Evolutionary conservation across 2,113 vertebrate species (phyloP), one percentile per base, ranked within the genome.

Genomic region (Pterocles burchelli): DNA sequence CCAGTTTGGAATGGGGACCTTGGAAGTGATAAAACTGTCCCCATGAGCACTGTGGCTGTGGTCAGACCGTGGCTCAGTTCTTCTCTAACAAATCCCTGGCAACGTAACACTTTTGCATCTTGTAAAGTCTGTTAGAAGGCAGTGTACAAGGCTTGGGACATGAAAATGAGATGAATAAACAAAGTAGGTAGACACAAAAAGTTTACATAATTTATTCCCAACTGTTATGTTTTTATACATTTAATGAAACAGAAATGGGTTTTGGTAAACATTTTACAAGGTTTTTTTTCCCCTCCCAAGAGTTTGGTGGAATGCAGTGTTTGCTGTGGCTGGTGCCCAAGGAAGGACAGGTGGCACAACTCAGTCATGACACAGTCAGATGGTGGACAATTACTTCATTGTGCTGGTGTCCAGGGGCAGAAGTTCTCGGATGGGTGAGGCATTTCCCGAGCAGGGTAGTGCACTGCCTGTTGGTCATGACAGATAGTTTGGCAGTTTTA

Each of bases 401-500:
- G 58, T 76, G 36, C 67, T 2, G 5, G 36, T 75, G 24, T 29
- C 41, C 55, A 51, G 81, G 36, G 46, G 36, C 79, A 77, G 90
- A 77, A 73, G 59, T 33, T 74, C 73, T 89, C 10, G 5, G 24
- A 45, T 67, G 59, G 38, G 49, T 34, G 51, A 80, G 55, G 33
- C 58, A 31, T 77, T 95, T 91, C 63, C 71, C 2, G 3, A 58
- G 78, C 85, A 83, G 41, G 46, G 66, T 66, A 70, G 74, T 90
- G 81, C 33, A n/a, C 74, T 88, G 88, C 85, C 75, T 83, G 51
- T 70, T 88, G 85, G 46, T 38, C 51, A 28, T 93, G 72, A 93
- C 75, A 54, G 54, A 78, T 81, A 82, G 73, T 90, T 89, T 75
- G 57, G 65, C 91, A 89, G 80, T 73, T 96, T 97, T 97, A 91